Percentiles rank a stretch among this genome's conserved stretches.
Evolutionary conservation across 2,113 vertebrate genomes (phyloP).

Genomic region (Vanacampus margaritifer): DNA sequence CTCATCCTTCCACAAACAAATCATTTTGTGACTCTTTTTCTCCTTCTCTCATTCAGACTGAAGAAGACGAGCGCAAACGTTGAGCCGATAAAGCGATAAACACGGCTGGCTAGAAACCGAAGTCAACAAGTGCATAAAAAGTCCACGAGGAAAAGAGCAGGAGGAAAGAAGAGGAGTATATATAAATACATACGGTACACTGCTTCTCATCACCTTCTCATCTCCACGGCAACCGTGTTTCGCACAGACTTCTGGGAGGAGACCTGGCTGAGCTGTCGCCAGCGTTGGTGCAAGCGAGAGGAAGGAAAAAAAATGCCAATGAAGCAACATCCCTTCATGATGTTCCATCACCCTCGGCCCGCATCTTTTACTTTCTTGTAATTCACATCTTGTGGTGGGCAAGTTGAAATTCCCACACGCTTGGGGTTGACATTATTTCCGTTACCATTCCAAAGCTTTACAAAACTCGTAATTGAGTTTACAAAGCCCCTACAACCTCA

Average conservation of each 20-base stretch:
- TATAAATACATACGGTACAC: slow-evolving; percentile 12
- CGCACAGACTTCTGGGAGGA: slow-evolving; percentile 56
- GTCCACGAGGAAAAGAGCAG: slow-evolving; percentile 30
- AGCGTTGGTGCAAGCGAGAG: slow-evolving; percentile 39
- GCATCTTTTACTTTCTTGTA: slow-evolving; percentile 30
- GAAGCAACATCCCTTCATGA: slow-evolving; percentile 32
- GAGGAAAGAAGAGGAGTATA: slow-evolving; percentile 37
- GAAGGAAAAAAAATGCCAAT: slow-evolving; percentile 30
- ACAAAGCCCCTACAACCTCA: not conserved
- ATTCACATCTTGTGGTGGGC: slow-evolving; percentile 24
- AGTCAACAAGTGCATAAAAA: slow-evolving; percentile 34
- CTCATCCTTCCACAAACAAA: not conserved
- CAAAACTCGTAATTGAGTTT: not conserved
- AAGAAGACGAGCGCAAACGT: slow-evolving; percentile 34
- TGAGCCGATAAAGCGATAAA: slow-evolving; percentile 25
- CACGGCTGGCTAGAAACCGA: slow-evolving; percentile 53
- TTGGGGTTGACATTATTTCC: slow-evolving; percentile 9
- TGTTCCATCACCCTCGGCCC: slow-evolving; percentile 10
- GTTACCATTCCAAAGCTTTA: not conserved
- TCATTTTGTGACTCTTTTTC: slow-evolving; percentile 34
- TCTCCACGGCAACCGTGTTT: slow-evolving; percentile 66
- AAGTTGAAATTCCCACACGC: slow-evolving; percentile 12
- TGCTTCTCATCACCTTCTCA: slow-evolving; percentile 48
- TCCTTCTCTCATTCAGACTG: slow-evolving; percentile 42
- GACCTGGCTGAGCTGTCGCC: slow-evolving; percentile 35